Base-by-base conservation (phyloP, 2,888 invertebrate species). In the Harmothoe impar region DNA sequence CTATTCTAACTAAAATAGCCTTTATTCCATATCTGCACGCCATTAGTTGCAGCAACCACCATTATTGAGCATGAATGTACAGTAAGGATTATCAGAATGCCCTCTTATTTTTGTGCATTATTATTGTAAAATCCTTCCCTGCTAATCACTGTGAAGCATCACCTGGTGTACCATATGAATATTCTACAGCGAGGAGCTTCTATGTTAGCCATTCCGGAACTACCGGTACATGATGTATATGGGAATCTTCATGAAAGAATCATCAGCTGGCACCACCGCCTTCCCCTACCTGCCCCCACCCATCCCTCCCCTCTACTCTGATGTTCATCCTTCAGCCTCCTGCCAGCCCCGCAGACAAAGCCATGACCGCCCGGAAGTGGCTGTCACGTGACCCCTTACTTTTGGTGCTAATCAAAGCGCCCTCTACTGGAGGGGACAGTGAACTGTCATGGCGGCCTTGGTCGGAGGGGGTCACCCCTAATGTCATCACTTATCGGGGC, bases 251-350 rank as follows among this genome's bases (percentile, higher is more conserved):
- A 72, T 72, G 5, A 72, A 72, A 72, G 31, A 29, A 72, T 72
- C 72, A 72, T 72, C 72, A 72, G 29, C 31, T 29, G 29, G 31
- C 72, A 62, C 62, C 15, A 15, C 31, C 29, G 72, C 72, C 72
- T 29, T 3, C 72, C 72, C 72, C 62, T n/a, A n/a, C 62, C 62
- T 20, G 1, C 20, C 62, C 62, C 62, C 3, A n/a, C 62, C 23
- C 62, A n/a, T 3, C 62, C 62, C 25, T 29, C 31, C 15, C 29
- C 72, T 72, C 3, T 25, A 7, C 72, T 72, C 31, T 29, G 29
- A 72, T 72, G 72, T 72, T 72, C 72, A 72, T 72, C 72, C 72
- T 17, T 72, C 72, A 72, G 72, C 72, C 72, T 72, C 72, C 72
- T 72, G 72, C 72, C 72, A 72, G 25, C 20, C 31, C 72, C 0